Evolutionary conservation across 1,140 invertebrate genomes (phyloP).

Genomic region (Achroia grisella): DNA sequence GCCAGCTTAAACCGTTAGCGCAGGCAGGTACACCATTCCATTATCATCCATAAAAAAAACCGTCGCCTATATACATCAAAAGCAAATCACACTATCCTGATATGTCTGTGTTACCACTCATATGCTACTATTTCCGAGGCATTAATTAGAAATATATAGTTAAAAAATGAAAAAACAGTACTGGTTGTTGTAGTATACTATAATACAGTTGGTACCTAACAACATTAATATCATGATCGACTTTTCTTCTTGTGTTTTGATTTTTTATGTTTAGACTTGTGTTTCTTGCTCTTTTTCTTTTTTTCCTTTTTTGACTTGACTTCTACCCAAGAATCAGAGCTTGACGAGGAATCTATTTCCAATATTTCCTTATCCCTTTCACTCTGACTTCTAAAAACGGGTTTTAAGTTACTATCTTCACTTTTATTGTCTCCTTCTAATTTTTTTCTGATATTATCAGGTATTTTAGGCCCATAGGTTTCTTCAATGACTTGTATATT

Average conservation of each 20-base stretch:
- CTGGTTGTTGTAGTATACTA: no score
- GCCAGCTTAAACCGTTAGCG: no score
- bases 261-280: constrained; percentile 60
- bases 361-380: constrained; percentile 19
- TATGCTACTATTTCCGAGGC: no score
- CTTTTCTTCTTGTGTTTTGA: constrained; percentile 57
- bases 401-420: constrained; percentile 21
- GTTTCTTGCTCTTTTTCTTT: constrained; percentile 60
- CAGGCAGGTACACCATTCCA: no score
- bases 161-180: no score
- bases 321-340: constrained; percentile 64
- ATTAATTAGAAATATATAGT: no score
- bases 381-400: constrained; percentile 29
- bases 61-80: no score
- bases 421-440: constrained; percentile 14
- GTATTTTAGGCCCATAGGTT: constrained; percentile 75
- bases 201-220: no score
- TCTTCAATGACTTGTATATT: no score
- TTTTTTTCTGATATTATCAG: constrained; percentile 54
- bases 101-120: no score
- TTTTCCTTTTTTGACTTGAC: constrained; percentile 48
- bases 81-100: no score
- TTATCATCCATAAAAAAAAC: no score
- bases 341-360: constrained; percentile 37
- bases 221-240: constrained; percentile 20